phyloP scores from a whole-genome alignment of 2,888 invertebrate species.

The Melangyna quadrimaculata region DNA sequence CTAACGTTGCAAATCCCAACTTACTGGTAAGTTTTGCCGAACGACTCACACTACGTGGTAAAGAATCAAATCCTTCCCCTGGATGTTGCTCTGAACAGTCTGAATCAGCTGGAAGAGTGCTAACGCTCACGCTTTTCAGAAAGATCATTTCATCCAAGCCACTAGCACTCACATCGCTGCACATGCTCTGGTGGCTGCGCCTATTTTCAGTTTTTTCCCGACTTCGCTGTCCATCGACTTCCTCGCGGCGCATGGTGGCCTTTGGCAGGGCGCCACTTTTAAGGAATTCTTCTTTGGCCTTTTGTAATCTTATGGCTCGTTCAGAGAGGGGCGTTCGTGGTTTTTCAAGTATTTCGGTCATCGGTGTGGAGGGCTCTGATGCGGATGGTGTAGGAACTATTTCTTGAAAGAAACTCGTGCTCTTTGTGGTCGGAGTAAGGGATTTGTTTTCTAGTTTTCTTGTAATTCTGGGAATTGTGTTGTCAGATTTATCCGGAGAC shows the following conservation, averaged over 20 bases:
- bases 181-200: constrained; percentile 85
- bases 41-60: constrained; percentile 81
- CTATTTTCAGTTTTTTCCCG: constrained; percentile 75
- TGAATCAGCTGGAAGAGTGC: constrained; percentile 84
- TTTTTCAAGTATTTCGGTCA: constrained; percentile 72
- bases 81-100: constrained; percentile 77
- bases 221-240: constrained; percentile 53
- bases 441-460: constrained; percentile 78
- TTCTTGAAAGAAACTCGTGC: constrained; percentile 50
- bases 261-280: constrained; percentile 77
- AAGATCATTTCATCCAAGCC: constrained; percentile 81
- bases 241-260: constrained; percentile 73
- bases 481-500: constrained; percentile 77
- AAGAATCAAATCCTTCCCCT: constrained; percentile 82
- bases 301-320: constrained; percentile 84
- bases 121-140: constrained; percentile 89
- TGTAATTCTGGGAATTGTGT: constrained; percentile 78
- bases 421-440: constrained; percentile 76
- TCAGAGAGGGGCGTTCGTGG: constrained; percentile 79
- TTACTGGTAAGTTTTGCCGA: constrained; percentile 79
- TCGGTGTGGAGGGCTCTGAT: constrained; percentile 74
- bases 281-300: constrained; percentile 88
- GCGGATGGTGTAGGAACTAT: constrained; percentile 63
- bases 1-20: constrained; percentile 83
- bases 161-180: constrained; percentile 83